Conservation (phyloP, 2,113 vertebrate genomes). For the Chaenogobius annularis region DNA sequence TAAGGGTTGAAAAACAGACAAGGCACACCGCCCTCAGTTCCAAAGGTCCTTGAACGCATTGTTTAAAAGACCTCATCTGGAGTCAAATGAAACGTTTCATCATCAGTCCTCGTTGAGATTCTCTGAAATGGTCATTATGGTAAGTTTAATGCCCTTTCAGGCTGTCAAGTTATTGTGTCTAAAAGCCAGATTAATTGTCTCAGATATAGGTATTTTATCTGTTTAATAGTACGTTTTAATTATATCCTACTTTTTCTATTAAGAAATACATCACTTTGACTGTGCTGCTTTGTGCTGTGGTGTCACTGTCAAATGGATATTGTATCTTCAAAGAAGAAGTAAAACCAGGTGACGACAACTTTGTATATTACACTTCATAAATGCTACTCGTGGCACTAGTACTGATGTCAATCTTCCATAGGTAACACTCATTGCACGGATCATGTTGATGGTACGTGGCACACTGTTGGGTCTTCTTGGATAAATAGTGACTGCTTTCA, state of each 20-base stretch:
- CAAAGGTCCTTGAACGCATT: constrained; percentile 43
- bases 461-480: constrained; percentile 55
- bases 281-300: constrained; percentile 42
- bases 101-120: background rate
- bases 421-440: constrained; percentile 51
- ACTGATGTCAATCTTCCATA: background rate
- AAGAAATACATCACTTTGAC: constrained; percentile 3
- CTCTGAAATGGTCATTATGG: constrained; percentile 35
- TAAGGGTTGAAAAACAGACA: background rate
- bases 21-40: constrained; percentile 4
- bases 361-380: background rate
- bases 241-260: background rate
- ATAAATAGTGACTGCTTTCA: constrained; percentile 47
- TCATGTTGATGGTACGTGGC: constrained; percentile 16
- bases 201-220: background rate
- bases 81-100: background rate
- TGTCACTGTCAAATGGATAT: background rate
- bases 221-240: background rate
- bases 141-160: constrained; percentile 29
- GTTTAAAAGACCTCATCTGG: constrained; percentile 13
- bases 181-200: background rate
- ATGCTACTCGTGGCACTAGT: no score
- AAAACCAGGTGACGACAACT: constrained; percentile 9
- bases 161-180: background rate
- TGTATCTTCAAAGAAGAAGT: rapidly evolving